A percentile compares a stretch with the other conserved stretches of the same genome.
These are phyloP conservation scores for Oconnorella tubifera DNA, from an alignment of 2,888 invertebrate species.

Conservation along the genomic window DNA sequence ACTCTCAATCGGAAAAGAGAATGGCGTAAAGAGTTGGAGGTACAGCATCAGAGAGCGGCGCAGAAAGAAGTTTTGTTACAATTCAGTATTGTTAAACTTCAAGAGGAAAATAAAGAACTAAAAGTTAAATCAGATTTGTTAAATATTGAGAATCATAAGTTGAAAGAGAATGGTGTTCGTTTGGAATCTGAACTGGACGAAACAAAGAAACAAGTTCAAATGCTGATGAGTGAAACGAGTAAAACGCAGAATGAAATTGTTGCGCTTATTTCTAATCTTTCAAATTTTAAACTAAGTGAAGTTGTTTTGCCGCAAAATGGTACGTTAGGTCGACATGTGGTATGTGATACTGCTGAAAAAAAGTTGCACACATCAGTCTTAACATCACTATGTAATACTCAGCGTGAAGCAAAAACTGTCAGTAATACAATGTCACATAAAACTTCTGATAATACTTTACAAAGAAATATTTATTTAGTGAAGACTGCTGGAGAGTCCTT, in stretches of 20 bases:
- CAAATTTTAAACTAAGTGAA: not conserved
- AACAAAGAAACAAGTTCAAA: not conserved
- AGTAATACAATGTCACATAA: not conserved
- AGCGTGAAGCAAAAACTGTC: too few species aligned
- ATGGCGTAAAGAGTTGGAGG: slow-evolving; percentile 6
- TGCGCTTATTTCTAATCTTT: not conserved
- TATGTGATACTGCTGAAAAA: not conserved
- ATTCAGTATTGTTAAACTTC: slow-evolving; percentile 10
- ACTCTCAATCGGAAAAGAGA: not conserved
- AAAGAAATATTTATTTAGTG: too few species aligned
- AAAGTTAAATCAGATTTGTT: not conserved
- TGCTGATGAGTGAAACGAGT: not conserved
- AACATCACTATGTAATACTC: too few species aligned
- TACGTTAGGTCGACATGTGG: too few species aligned
- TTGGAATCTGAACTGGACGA: not conserved
- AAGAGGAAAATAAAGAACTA: slow-evolving; percentile 11
- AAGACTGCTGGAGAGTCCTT: not conserved
- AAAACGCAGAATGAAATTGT: not conserved
- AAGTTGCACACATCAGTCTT: not conserved
- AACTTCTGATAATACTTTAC: too few species aligned
- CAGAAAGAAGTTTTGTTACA: not conserved
- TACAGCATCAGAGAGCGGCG: not conserved
- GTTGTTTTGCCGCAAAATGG: not conserved
- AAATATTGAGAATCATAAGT: not conserved
- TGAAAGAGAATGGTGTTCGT: not conserved